Base-by-base conservation (phyloP, 2,113 vertebrate species). In the Myiagra hebetior region DNA sequence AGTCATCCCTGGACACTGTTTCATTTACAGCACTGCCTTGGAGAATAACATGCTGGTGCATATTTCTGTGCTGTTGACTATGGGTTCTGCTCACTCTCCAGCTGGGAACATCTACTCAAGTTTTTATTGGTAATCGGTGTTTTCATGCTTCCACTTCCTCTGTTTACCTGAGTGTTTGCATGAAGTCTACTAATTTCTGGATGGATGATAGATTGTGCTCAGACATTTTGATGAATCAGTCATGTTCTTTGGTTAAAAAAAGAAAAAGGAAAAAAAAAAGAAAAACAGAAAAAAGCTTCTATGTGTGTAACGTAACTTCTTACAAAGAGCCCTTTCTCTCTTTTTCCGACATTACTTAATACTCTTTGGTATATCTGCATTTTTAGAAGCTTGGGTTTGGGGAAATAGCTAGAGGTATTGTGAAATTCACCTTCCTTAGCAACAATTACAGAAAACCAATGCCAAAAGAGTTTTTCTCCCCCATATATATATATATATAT, bases 31-130 rank as follows among this genome's bases (percentile, higher is more conserved):
- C 81, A 33, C 91, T 95, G 89, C 96, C 94, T 97, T 95, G 60
- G 97, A 97, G 93, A 97, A 81, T 70, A 35, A 88, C 56, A 33
- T 96, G 97, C 70, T 28, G 87, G 68, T 0, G 90, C 97, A 97
- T 97, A 97, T 97, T 94, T 94, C 95, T 96, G 23, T 89, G 72
- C 86, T 97, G 87, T 95, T 97, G 97, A 98, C 93, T 94, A 28
- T 72, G 85, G 91, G 92, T 92, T 97, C 96, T 17, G 75, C 79
- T 97, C 89, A 84, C 93, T 94, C 95, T 96, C 93, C 87, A 87
- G 80, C 49, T 81, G 93, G 83, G 72, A 97, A 78, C 89, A 86
- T 13, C 31, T 81, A 64, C 80, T 93, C 86, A 85, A 31, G 88
- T 95, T 94, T 94, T 97, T 94, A 92, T 83, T 49, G 41, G 67